Base-by-base conservation (phyloP, 2,113 vertebrate species). In the Ancistrus triradiatus region DNA sequence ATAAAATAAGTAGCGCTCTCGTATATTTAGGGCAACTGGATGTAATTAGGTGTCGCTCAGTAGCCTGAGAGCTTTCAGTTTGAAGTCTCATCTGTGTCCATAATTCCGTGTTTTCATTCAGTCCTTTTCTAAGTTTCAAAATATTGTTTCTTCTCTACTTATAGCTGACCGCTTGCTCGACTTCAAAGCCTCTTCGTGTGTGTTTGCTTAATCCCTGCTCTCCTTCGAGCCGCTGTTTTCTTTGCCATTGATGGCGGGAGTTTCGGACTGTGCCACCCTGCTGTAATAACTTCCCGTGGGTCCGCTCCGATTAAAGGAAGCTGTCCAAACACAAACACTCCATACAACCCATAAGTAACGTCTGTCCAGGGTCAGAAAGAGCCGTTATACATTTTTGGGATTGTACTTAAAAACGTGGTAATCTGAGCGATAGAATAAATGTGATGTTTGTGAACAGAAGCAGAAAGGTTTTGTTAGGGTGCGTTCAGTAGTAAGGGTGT, bases 321-420 rank as follows among this genome's bases (percentile, higher is more conserved):
- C 86, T 86, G 85, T 83, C 78, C 75, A 83, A 88, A 88, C 84
- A 87, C 47, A 35, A 66, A 60, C 66, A 58, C 14, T 68, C 49
- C 44, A 40, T 57, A 25, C 9, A 56, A 42, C 5, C 42, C 4
- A 6, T 14, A 8, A 44, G 57, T 59, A 44, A 59, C 46, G 57
- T 59, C 57, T 59, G 57, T 59, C 46, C 57, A 14, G 40, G 40
- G 57, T 59, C 57, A 10, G 10, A 46, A 14, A 18, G 57, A 46
- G 15, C 25, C 57, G 24, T 59, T 46, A 14, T n/a, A 58, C 25
- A 43, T 37, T 44, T 37, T 57, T 42, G 15, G 7, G 15, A 52
- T 14, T 59, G 42, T 47, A 69, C 37, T 38, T n/a, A n/a, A n/a
- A n/a, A n/a, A n/a, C n/a, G n/a, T n/a, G n/a, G n/a, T n/a, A n/a